Base-by-base conservation (phyloP, 2,113 vertebrate species). In the Urocynchramus pylzowi region DNA sequence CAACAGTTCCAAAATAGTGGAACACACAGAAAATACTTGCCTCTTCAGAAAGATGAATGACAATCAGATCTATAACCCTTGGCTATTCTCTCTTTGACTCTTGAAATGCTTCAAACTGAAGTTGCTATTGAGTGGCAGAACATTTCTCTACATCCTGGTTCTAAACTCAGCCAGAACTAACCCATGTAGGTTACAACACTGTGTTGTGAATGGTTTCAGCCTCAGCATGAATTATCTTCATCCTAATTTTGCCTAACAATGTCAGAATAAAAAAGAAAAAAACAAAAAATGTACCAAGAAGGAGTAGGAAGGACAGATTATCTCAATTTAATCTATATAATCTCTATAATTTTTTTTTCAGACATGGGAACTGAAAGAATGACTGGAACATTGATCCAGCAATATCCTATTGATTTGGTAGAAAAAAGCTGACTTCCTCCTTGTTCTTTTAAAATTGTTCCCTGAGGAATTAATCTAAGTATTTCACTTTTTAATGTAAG, bases 361-460 rank as follows among this genome's bases (percentile, higher is more conserved):
- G 49, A 47, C n/a, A 79, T 10, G 60, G 47, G 30, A 93, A 95
- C 45, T 45, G 75, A 78, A 91, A 92, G 52, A 87, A 90, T 78
- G 47, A 76, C 45, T 78, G 47, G 41, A 85, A 82, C 90, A 89
- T 71, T 69, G 57, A 73, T 49, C 13, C 37, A 86, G 37, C 41
- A 85, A 79, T 28, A 41, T 33, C 9, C n/a, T 14, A 14, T 80
- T 73, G 86, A 87, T 76, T n/a, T 79, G 52, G 1, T 49, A 60
- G 42, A 93, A 93, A 54, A 68, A 39, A 64, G 3, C 15, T 11
- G 47, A 93, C 70, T 84, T 77, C 17, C 61, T 77, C 59, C 37
- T 76, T 30, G 7, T 91, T 92, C 64, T 89, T 97, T 90, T 91
- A 92, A 94, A 70, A 84, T 37, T 68, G 23, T 65, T 93, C 93